Evolutionary conservation across 2,797 vertebrate species (phyloP).

Genomic region (Chelon labrosus): DNA sequence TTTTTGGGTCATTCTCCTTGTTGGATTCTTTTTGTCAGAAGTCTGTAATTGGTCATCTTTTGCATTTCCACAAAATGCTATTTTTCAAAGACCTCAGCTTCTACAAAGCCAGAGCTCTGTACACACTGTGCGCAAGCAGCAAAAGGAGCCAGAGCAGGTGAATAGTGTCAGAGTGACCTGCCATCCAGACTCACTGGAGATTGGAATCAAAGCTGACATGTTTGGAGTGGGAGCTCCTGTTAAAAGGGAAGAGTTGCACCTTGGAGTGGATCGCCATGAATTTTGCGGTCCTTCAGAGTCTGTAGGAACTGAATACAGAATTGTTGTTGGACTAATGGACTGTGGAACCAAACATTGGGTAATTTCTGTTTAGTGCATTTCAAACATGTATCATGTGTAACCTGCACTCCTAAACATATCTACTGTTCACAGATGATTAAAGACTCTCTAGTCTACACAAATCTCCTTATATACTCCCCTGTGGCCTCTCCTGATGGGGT

Average conservation of each 20-base stretch:
- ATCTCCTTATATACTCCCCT: constrained; percentile 80
- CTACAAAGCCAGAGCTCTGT: background rate
- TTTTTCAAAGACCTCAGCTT: background rate
- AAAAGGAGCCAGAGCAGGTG: constrained; percentile 30
- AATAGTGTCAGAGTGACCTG: constrained; percentile 75
- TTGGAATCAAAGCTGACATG: constrained; percentile 76
- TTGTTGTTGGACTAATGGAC: constrained; percentile 63
- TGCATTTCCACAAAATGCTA: constrained; percentile 16
- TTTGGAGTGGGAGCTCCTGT: constrained; percentile 73
- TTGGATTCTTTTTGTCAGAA: constrained; percentile 35
- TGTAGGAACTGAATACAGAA: constrained; percentile 67
- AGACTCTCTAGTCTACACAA: constrained; percentile 78
- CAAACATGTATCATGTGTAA: fast-evolving
- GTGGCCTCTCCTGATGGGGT: constrained; percentile 60
- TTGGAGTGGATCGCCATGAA: constrained; percentile 61
- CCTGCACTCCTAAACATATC: background rate
- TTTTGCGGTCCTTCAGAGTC: constrained; percentile 60
- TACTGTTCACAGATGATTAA: constrained; percentile 71
- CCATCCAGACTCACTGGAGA: constrained; percentile 71
- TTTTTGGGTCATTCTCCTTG: constrained; percentile 23
- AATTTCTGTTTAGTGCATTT: background rate
- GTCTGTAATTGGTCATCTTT: constrained; percentile 1
- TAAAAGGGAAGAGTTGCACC: constrained; percentile 61
- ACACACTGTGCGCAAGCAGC: background rate
- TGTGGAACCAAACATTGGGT: constrained; percentile 83